Evolutionary conservation across 2,113 vertebrate species (phyloP).

Genomic region (Prionailurus viverrinus): DNA sequence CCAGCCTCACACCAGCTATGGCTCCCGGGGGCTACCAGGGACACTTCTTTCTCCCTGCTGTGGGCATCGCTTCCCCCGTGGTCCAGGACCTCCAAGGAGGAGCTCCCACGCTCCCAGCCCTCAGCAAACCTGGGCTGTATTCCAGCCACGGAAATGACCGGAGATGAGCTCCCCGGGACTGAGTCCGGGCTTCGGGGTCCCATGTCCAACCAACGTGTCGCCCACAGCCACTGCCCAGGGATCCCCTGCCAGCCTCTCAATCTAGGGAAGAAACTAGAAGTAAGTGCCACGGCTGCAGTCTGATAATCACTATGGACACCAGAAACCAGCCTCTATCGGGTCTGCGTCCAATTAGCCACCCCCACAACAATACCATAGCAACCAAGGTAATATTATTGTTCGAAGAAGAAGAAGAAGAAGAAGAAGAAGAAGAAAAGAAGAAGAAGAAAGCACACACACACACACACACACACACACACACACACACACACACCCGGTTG

Average conservation of each 20-base stretch:
- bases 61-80: background rate
- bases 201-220: background rate
- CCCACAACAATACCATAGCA: conserved; percentile 70
- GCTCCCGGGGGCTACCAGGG: background rate
- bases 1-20: background rate
- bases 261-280: conserved; percentile 19
- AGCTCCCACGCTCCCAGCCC: background rate
- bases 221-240: fast-evolving
- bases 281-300: background rate
- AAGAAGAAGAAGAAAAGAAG: no score
- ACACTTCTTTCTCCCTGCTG: background rate
- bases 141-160: background rate
- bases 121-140: background rate
- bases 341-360: conserved; percentile 65
- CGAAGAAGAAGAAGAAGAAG: background rate
- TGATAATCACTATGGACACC: conserved; percentile 76
- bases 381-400: conserved; percentile 80
- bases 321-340: conserved; percentile 16
- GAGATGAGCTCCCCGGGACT: background rate
- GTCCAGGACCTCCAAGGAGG: background rate
- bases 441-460: background rate
- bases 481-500: background rate
- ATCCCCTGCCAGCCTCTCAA: background rate
- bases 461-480: background rate
- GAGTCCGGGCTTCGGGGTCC: background rate